These are phyloP conservation scores for Larimichthys crocea DNA, from an alignment of 2,113 vertebrate species.

Conservation along the genomic window DNA sequence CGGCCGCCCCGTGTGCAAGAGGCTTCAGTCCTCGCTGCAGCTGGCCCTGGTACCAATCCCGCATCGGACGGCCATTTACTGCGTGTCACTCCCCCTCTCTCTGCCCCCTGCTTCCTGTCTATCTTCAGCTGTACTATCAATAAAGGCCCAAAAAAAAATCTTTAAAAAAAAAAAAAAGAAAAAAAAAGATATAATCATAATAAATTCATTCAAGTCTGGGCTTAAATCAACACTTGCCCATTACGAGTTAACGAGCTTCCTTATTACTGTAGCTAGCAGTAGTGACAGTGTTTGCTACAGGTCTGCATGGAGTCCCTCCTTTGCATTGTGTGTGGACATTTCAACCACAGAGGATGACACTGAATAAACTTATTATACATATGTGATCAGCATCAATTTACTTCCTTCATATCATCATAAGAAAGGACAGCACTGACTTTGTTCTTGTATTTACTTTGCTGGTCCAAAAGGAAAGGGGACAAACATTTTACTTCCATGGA, in stretches of 20 bases:
- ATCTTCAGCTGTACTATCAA: too few relatives aligned
- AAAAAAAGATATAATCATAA: not conserved
- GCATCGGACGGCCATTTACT: too few relatives aligned
- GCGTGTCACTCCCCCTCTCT: too few relatives aligned
- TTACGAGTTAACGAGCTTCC: not conserved
- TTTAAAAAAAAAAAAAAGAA: too few relatives aligned
- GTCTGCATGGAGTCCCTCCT: not conserved
- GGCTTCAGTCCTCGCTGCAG: too few relatives aligned
- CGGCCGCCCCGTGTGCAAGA: too few relatives aligned
- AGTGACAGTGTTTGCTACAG: not conserved
- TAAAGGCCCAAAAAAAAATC: too few relatives aligned
- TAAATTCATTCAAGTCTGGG: not conserved
- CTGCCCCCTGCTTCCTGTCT: too few relatives aligned
- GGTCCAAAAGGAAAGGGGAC: not conserved
- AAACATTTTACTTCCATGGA: slow-evolving; percentile 2
- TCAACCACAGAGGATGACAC: not conserved
- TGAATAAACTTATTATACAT: not conserved
- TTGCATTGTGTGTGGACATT: not conserved
- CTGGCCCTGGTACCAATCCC: too few relatives aligned
- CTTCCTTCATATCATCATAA: not conserved
- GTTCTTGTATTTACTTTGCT: not conserved
- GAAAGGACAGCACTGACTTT: not conserved
- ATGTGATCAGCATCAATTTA: not conserved
- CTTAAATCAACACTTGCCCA: not conserved
- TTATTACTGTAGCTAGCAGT: not conserved